Base-by-base conservation (phyloP, 2,797 vertebrate species). In the Sebastes hubbsi region DNA sequence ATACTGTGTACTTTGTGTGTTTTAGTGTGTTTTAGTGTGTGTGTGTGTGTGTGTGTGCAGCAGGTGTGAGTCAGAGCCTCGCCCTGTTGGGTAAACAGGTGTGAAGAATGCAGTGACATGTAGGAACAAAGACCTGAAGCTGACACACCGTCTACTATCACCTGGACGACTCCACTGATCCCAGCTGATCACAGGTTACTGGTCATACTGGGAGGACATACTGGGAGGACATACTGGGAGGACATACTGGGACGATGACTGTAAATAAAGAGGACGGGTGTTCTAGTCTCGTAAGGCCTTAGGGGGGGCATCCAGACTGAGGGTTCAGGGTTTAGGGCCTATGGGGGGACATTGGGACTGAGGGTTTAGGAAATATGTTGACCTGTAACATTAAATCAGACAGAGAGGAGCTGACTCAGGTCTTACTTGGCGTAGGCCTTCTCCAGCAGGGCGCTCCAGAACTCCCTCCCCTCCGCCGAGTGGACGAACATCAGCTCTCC, bases 391-490 rank as follows among this genome's bases (percentile, higher is more conserved):
- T 34, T 11, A 11, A 34, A 34, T 34, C 34, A 34, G 34, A 34
- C 34, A 34, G 34, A 34, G 34, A 34, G 34, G 34, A 11, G 34
- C 9, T 34, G 36, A 36, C 36, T 56, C 55, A 56, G 55, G 58
- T 99, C 91, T 90, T 52, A 95, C 97, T 98, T 98, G 88, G 98
- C 97, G 0, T 99, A 99, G 18, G 97, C 98, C 75, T 99, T 99
- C 95, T 99, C 98, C 91, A 99, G 92, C 88, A 99, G 94, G 63
- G 98, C 97, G 1, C 97, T 97, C 97, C 97, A 99, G 82, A 99
- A 99, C 93, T 99, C 98, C 98, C 90, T 91, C 10, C 96, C 96
- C 32, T 99, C 97, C 0, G 91, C 97, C 0, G 98, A 99, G 87
- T 98, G 97, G 54, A 99, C 97, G 0, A 99, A 99, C 78, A 99